Evolutionary conservation across 2,888 invertebrate species (phyloP).

Genomic region (Cantharis flavilabris): DNA sequence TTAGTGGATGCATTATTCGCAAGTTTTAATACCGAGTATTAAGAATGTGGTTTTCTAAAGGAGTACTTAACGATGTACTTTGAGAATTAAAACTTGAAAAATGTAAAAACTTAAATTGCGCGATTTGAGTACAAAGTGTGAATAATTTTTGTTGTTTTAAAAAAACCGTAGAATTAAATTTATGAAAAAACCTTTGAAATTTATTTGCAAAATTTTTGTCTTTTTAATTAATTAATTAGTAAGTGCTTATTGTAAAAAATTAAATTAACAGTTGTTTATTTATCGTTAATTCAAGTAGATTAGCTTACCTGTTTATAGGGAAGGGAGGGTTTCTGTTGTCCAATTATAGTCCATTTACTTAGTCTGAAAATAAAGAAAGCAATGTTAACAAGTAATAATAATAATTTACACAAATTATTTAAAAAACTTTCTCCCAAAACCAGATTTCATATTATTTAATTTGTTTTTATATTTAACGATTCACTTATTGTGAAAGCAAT

Average conservation of each 20-base stretch:
- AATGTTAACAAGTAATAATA: not conserved
- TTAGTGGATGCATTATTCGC: not conserved
- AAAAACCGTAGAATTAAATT: not conserved
- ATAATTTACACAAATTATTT: too few relatives aligned
- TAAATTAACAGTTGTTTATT: not conserved
- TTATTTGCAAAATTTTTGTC: not conserved
- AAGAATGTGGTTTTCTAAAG: constrained; percentile 9
- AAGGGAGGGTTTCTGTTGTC: constrained; percentile 50
- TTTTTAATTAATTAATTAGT: not conserved
- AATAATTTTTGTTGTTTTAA: not conserved
- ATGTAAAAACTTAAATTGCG: not conserved
- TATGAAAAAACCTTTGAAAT: not conserved
- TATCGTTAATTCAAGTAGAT: not conserved
- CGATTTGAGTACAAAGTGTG: not conserved
- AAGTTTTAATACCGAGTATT: constrained; percentile 5
- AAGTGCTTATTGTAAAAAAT: not conserved
- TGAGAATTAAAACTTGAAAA: constrained; percentile 18
- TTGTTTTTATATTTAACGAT: too few relatives aligned
- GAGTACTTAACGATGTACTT: constrained; percentile 19
- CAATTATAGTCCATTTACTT: constrained; percentile 56
- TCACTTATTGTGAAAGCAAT: too few relatives aligned
- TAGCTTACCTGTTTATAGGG: constrained; percentile 18
- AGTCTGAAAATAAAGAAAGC: constrained; percentile 49
- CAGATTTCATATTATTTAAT: too few relatives aligned
- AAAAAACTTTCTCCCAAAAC: too few relatives aligned